These are phyloP conservation scores for Urechis unicinctus DNA, from an alignment of 2,888 invertebrate species.

Conservation along the genomic window DNA sequence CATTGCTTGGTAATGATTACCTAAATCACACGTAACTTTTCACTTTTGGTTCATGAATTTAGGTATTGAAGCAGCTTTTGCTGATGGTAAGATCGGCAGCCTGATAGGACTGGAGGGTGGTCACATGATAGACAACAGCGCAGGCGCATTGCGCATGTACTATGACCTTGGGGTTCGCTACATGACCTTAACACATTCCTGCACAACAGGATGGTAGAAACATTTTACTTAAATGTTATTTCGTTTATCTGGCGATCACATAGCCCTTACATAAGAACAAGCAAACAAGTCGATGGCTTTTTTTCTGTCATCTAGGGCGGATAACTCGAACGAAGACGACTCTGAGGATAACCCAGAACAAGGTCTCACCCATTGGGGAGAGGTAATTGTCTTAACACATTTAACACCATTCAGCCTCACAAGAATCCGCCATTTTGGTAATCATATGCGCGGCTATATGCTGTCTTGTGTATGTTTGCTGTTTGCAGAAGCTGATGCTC, in stretches of 20 bases:
- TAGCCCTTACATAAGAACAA: too few species aligned
- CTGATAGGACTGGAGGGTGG: constrained; percentile 86
- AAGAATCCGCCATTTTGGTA: too few species aligned
- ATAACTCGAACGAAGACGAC: neutral
- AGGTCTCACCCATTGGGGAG: constrained; percentile 43
- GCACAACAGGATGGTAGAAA: constrained; percentile 70
- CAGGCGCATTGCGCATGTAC: constrained; percentile 72
- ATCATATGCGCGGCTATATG: too few species aligned
- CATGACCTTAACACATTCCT: constrained; percentile 81
- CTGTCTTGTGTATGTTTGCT: neutral
- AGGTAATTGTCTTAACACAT: constrained; percentile 66
- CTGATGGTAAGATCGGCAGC: constrained; percentile 73
- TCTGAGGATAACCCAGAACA: neutral
- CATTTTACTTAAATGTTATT: constrained; percentile 52
- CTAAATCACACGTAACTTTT: constrained; percentile 79
- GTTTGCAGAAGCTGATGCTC: constrained; percentile 62
- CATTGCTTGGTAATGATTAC: constrained; percentile 32
- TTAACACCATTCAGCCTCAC: too few species aligned
- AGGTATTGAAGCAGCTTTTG: constrained; percentile 59
- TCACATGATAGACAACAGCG: constrained; percentile 73
- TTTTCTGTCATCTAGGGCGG: neutral
- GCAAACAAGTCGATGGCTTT: too few species aligned
- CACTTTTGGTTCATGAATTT: too few species aligned
- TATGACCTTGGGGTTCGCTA: constrained; percentile 79
- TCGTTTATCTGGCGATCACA: too few species aligned